Base-by-base conservation (phyloP, 1,140 invertebrate species). In the Notospermus geniculatus region DNA sequence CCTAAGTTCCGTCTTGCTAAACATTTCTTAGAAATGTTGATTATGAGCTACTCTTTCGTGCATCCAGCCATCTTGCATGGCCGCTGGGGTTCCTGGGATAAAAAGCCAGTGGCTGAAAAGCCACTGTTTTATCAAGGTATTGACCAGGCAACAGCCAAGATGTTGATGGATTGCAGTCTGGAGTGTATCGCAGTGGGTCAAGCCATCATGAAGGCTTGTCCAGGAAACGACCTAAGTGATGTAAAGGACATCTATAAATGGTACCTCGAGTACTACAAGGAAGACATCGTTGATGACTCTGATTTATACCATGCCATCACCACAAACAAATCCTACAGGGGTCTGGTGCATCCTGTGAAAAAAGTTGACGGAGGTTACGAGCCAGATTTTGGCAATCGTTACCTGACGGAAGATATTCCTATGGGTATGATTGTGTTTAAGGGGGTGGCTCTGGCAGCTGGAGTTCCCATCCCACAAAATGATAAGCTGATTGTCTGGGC, bases 1-100 rank as follows among this genome's bases (percentile, higher is more conserved):
- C 32, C 32, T 13, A 36, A 36, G 15, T 36, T 36, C 32, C 32
- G 32, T 15, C 32, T 36, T 36, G 32, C 32, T 36, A 36, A 36
- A 15, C 32, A 36, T 36, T 36, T 36, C 32, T 36, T 36, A 36
- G 32, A 43, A 36, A 58, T 32, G 57, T 32, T 58, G 28, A 23
- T 25, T 11, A 17, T 32, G 57, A 29, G 17, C 9, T 41, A 60
- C 19, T 22, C 23, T 9, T 22, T 27, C 53, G 32, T 77, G 23
- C 64, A 70, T 52, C 70, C 72, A 13, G 67, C 67, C 1, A 71
- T 75, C n/a, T 62, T 75, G 30, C 71, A 71, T 29, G 66, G 68
- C 2, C 64, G 64, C 9, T 77, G 73, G 73, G 67, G 65, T 22
- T 66, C 74, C 53, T 77, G 75, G 75, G 65, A 77, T 61, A 67